Evolutionary conservation across 2,888 invertebrate species (phyloP), one percentile per base, ranked within the genome.

Genomic region (Drosophila melanocephala): DNA sequence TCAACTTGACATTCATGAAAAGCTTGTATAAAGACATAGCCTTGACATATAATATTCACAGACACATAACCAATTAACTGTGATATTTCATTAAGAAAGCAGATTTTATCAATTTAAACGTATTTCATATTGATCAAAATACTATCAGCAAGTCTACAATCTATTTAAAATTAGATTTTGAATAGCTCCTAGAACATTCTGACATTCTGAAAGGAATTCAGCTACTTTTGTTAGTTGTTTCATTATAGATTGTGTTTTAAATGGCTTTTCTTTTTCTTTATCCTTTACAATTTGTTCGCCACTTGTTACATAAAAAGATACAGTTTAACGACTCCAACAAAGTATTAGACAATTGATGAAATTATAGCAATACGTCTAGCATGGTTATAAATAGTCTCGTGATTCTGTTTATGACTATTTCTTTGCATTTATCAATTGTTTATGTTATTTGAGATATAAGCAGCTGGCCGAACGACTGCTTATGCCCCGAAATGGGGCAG

Each of bases 301-400:
- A 51, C 1, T 5, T 51, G 19, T 37, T 37, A 35, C 33, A 19
- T 22, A 7, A 7, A 22, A 47, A 7, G 2, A 5, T n/a, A 28
- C 7, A 37, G n/a, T 59, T 33, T 16, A 58, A 30, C 30, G 30
- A 30, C 30, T 30, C n/a, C 5, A 16, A 9, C 5, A 16, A 57
- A 1, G 19, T 51, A 5, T 51, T 19, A 22, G 14, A 1, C 22
- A 22, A 22, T 30, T 6, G 22, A 30, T 42, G 6, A 28, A 44
- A 30, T 59, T 50, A 33, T 50, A 33, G 19, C 19, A 28, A 28
- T 32, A 6, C 19, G 5, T 32, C 16, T 47, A 52, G 44, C 44
- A 16, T 35, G 14, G 10, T 14, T 61, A 70, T 61, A 42, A 61
- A 67, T 60, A 75, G 56, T 39, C 35, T n/a, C 19, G 37, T 72